These are phyloP conservation scores for Aplocera efformata DNA, from an alignment of 2,888 invertebrate genomes.

Conservation along the genomic window DNA sequence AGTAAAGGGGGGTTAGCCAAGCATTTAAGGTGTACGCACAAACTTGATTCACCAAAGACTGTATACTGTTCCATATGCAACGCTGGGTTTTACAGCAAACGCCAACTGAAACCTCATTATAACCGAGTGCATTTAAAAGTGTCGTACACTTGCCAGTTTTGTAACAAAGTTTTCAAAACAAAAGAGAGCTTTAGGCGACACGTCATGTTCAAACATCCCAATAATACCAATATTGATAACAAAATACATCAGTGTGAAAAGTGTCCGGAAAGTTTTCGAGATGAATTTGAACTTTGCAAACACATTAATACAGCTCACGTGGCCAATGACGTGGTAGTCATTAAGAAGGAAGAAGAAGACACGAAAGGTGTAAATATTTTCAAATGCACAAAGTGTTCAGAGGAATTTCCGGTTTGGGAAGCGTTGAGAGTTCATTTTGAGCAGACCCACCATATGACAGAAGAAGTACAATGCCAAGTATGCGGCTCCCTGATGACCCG, in stretches of 20 bases:
- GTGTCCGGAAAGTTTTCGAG: slow-evolving; percentile 54
- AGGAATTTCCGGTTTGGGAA: slow-evolving; percentile 52
- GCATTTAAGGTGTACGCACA: slow-evolving; percentile 64
- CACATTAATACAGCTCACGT: slow-evolving; percentile 55
- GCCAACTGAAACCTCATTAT: slow-evolving; percentile 61
- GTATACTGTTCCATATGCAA: slow-evolving; percentile 63
- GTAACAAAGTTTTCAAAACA: slow-evolving; percentile 61
- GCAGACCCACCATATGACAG: slow-evolving; percentile 47
- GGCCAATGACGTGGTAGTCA: slow-evolving; percentile 16
- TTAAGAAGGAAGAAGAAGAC: slow-evolving; percentile 48
- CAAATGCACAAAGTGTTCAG: slow-evolving; percentile 63
- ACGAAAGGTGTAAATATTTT: slow-evolving; percentile 41
- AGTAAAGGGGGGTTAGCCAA: slow-evolving; percentile 61
- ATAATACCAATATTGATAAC: slow-evolving; percentile 21
- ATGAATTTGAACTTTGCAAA: slow-evolving; percentile 62
- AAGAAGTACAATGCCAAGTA: slow-evolving; percentile 62
- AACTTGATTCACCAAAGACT: slow-evolving; percentile 57
- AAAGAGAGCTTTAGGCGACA: slow-evolving; percentile 67
- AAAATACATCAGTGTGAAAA: slow-evolving; percentile 57
- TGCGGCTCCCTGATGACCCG: slow-evolving; percentile 58
- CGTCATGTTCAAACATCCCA: slow-evolving; percentile 57
- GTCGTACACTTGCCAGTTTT: slow-evolving; percentile 59
- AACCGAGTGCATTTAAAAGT: slow-evolving; percentile 66
- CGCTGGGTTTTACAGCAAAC: slow-evolving; percentile 61
- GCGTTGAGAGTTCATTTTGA: slow-evolving; percentile 56